phyloP scores from a whole-genome alignment of 2,113 vertebrate species.

The Sapayoa aenigma region DNA sequence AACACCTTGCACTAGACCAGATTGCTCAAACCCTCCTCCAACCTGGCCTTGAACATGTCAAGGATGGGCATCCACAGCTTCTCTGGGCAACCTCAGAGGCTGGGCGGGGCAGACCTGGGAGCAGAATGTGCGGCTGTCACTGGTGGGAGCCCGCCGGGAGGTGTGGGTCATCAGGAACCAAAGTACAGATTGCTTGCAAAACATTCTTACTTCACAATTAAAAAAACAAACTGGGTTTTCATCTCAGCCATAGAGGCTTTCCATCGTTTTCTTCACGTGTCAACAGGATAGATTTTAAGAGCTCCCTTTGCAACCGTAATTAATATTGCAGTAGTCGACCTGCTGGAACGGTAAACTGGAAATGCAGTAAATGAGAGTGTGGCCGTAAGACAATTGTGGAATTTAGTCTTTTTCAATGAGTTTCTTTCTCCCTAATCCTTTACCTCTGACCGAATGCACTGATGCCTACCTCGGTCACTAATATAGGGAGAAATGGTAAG shows the following conservation, averaged over 20 bases:
- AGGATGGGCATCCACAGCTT: background rate
- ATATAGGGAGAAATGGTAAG: conserved; percentile 87
- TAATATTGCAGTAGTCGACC: conserved; percentile 10
- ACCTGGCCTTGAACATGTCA: background rate
- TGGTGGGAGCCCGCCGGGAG: background rate
- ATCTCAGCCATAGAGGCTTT: conserved; percentile 11
- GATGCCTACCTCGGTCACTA: conserved; percentile 81
- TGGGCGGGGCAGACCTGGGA: conserved; percentile 4
- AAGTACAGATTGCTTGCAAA: background rate
- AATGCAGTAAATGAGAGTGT: conserved; percentile 76
- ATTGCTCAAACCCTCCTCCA: background rate
- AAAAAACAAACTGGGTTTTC: conserved; percentile 1
- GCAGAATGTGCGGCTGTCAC: background rate
- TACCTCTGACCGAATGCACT: conserved; percentile 80
- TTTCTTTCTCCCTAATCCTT: conserved; percentile 82
- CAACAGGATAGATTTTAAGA: conserved; percentile 18
- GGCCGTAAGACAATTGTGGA: conserved; percentile 68
- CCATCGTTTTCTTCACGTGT: conserved; percentile 7
- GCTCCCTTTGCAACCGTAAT: conserved; percentile 1
- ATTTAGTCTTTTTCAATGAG: conserved; percentile 78
- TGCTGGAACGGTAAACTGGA: conserved; percentile 62
- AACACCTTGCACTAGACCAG: background rate
- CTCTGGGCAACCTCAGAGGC: background rate
- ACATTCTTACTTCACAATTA: background rate
- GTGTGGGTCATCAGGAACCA: background rate